Base-by-base conservation (phyloP, 1,140 invertebrate species). In the Conus ventricosus region DNA sequence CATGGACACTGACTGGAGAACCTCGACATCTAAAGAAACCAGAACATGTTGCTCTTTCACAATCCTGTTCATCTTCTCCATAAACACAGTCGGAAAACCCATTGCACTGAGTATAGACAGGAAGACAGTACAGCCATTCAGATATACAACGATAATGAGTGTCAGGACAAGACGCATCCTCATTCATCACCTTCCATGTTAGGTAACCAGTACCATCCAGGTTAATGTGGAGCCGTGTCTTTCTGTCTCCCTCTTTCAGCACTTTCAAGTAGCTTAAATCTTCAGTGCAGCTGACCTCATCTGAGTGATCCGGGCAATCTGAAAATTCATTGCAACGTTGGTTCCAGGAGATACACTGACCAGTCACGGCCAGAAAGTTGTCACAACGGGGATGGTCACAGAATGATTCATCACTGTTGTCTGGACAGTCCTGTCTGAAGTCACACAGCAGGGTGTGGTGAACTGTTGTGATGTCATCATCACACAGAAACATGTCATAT, bases 21-120 rank as follows among this genome's bases (percentile, higher is more conserved):
- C 23, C 25, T 15, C 63, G 75, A 71, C 88, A 88, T 17, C 85
- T 51, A 55, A 78, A 90, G 23, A 87, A 85, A 53, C 88, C 88
- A 8, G 86, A 87, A 87, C 90, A 90, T 25, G 60, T n/a, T 10
- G 20, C 87, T 20, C 5, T 57, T 23, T 86, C 27, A 27, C 84
- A 86, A 39, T 27, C 67, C 17, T 25, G 63, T 53, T 86, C 84
- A 55, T 86, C 84, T 67, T 86, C 84, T 7, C 53, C 17, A 11
- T 27, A 13, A 13, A 17, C 5, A 25, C 84, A 86, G 67, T 86
- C 84, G 11, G 7, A 20, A 10, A 76, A 63, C 54, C 87, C 89
- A n/a, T 86, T 86, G 51, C 84, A 86, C 4, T 51, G 84, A 10
- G 27, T n/a, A 39, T 86, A 86, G 53, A 80, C 60, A 25, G 81